A percentile compares a stretch with the other conserved stretches of the same genome.
Conservation (phyloP, 2,888 invertebrate species). For the Drosophila sordidula region DNA sequence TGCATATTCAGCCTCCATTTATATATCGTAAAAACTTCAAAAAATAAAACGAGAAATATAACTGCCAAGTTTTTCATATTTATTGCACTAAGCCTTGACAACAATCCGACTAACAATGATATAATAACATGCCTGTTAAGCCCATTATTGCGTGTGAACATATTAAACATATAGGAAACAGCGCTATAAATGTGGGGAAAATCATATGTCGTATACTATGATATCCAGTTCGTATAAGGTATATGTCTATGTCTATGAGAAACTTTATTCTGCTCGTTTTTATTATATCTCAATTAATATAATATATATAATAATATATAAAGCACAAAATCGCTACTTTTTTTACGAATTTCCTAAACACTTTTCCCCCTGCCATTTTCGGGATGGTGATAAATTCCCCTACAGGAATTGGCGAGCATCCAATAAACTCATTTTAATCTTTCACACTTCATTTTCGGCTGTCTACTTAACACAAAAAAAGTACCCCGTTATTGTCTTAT, state of each 20-base stretch:
- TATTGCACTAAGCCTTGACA: conserved; percentile 8
- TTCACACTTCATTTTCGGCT: conserved; percentile 12
- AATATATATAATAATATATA: no score
- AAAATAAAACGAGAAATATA: not conserved
- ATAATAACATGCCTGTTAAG: conserved; percentile 13
- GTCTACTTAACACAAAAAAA: not conserved
- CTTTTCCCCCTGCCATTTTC: no score
- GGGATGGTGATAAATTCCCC: not conserved
- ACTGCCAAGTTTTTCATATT: conserved; percentile 4
- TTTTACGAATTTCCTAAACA: not conserved
- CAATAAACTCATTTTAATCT: conserved; percentile 17
- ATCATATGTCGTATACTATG: no score
- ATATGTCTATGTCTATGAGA: no score
- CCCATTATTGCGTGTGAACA: not conserved
- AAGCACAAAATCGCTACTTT: no score
- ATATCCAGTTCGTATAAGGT: no score
- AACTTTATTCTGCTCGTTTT: no score
- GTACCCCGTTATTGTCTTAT: conserved; percentile 19
- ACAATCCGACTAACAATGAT: conserved; percentile 9
- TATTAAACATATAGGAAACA: conserved; percentile 4
- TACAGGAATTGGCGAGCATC: not conserved
- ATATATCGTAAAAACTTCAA: conserved; percentile 9
- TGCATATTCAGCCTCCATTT: conserved; percentile 14
- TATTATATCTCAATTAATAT: no score
- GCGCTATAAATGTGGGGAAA: not conserved